Base-by-base conservation (phyloP, 2,888 invertebrate species). In the Drosophila nr. perissopoda region DNA sequence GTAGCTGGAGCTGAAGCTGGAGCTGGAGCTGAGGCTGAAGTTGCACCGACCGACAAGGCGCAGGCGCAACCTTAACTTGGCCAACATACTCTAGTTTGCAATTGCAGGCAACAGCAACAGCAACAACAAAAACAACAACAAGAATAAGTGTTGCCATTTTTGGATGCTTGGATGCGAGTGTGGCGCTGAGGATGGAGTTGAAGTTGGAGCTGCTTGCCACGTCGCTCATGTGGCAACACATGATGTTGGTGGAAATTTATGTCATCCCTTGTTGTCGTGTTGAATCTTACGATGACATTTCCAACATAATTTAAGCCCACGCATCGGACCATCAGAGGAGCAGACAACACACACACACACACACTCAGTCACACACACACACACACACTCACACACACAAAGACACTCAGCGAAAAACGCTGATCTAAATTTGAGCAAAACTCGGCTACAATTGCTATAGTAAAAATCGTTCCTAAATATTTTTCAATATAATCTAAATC, bases 211-310 rank as follows among this genome's bases (percentile, higher is more conserved):
- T 64, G 69, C 31, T 57, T 68, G 78, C 77, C 83, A 79, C 77
- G 79, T 68, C 76, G 78, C 69, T 81, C 82, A 80, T 80, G 81
- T 82, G 83, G 73, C 80, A 88, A 82, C 89, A 83, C 89, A 91
- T 84, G 89, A 91, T 92, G 92, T 92, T 91, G 92, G 92, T 91
- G 92, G 91, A 92, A 92, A 92, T 92, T 92, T 92, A 92, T 92
- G 92, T 92, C 92, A 92, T 92, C 91, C 91, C 91, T 92, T 91
- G 92, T 92, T 92, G 92, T 92, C 91, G 92, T 92, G 92, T 92
- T 92, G 92, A 92, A 92, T 92, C 92, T 92, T 92, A 92, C 92
- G 92, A 92, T 92, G 92, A 92, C 92, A 92, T 92, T 92, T 92
- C 88, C 91, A 92, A 92, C 92, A 92, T 92, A 92, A 92, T 92